Evolutionary conservation across 2,113 vertebrate species (phyloP).

Genomic region (Poeciliopsis prolifica): DNA sequence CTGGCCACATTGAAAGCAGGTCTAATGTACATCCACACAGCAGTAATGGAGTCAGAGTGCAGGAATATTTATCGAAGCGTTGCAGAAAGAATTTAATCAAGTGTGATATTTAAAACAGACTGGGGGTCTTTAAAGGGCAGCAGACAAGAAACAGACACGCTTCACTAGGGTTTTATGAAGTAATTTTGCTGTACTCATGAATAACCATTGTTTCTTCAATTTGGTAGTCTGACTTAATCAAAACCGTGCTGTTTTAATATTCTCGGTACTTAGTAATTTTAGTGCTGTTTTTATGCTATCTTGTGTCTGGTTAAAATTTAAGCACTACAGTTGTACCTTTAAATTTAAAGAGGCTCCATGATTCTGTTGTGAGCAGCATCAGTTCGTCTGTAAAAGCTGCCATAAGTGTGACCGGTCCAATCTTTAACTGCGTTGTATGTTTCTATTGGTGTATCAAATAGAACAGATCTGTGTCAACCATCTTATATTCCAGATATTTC

Average conservation of each 20-base stretch:
- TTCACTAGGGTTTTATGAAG: constrained; percentile 18
- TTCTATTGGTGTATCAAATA: too few relatives aligned
- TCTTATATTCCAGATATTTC: too few relatives aligned
- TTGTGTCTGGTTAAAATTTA: neutral
- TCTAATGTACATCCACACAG: constrained; percentile 32
- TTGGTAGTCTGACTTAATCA: constrained; percentile 1
- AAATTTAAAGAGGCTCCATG: neutral
- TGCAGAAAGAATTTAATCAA: constrained; percentile 36
- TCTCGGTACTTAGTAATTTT: neutral
- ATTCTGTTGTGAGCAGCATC: too few relatives aligned
- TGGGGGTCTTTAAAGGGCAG: constrained; percentile 19
- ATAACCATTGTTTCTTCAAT: constrained; percentile 3
- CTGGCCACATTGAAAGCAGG: constrained; percentile 10
- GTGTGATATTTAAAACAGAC: constrained; percentile 42
- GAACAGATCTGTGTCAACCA: too few relatives aligned
- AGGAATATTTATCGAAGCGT: constrained; percentile 29
- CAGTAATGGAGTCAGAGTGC: constrained; percentile 20
- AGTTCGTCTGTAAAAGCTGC: neutral
- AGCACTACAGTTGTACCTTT: neutral
- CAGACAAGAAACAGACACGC: neutral
- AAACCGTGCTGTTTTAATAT: neutral
- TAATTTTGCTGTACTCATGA: constrained; percentile 7
- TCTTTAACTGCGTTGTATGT: too few relatives aligned
- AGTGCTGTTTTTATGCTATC: neutral
- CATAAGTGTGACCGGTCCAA: too few relatives aligned